Conservation (phyloP, 2,113 vertebrate genomes). For the Pollachius pollachius region DNA sequence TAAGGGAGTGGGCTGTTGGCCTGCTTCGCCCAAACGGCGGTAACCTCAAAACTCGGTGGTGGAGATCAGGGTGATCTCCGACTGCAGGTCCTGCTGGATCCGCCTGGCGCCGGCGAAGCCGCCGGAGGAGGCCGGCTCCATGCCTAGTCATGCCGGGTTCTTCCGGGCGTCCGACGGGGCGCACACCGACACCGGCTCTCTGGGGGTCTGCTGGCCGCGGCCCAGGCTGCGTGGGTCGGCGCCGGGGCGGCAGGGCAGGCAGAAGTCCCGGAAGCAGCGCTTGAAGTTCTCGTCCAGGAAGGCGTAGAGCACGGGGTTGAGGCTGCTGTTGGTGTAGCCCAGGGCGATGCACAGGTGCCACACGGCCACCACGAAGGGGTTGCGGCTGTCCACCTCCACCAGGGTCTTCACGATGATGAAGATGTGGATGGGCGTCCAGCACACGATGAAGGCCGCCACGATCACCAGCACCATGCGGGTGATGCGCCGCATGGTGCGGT, state of each 20-base stretch:
- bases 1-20: neutral
- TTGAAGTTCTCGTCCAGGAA: conserved; percentile 97
- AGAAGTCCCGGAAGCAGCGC: conserved; percentile 92
- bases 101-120: conserved; percentile 53
- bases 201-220: conserved; percentile 65
- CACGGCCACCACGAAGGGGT: conserved; percentile 86
- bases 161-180: conserved; percentile 64
- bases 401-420: conserved; percentile 94
- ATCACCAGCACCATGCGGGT: conserved; percentile 95
- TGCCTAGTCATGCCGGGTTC: conserved; percentile 83
- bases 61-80: conserved; percentile 82
- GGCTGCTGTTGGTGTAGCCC: conserved; percentile 96
- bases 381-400: conserved; percentile 86
- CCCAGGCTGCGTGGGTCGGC: conserved; percentile 73
- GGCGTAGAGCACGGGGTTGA: conserved; percentile 92
- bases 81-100: conserved; percentile 72
- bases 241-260: conserved; percentile 74
- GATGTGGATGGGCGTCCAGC: conserved; percentile 96
- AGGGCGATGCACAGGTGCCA: conserved; percentile 95
- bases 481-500: conserved; percentile 90
- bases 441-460: conserved; percentile 93
- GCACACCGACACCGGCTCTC: conserved; percentile 81
- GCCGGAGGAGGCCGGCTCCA: conserved; percentile 64
- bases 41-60: conserved; percentile 69
- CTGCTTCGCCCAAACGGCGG: neutral